Evolutionary conservation across 2,113 vertebrate species (phyloP).

Genomic region (Aphelocoma coerulescens): DNA sequence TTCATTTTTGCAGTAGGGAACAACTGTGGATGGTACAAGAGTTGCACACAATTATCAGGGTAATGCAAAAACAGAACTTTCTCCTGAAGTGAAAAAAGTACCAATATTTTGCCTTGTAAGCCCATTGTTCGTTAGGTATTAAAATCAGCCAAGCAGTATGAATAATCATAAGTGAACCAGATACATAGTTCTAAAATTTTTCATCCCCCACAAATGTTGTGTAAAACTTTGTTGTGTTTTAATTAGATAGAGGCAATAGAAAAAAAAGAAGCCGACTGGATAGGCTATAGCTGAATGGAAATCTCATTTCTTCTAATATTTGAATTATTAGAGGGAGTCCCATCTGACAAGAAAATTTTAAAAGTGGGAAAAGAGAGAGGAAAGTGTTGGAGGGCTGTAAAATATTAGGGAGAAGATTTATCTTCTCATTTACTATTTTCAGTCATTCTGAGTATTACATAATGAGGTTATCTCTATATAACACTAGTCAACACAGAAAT

Average conservation of each 20-base stretch:
- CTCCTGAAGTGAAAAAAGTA: not conserved
- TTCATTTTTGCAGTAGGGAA: not conserved
- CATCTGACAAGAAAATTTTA: conserved; percentile 1
- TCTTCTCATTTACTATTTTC: conserved; percentile 44
- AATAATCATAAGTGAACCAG: not conserved
- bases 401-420: not conserved
- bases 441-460: not conserved
- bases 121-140: not conserved
- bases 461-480: conserved; percentile 30
- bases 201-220: not conserved
- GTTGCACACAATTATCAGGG: not conserved
- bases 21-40: not conserved
- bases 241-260: not conserved
- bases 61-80: not conserved
- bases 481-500: conserved; percentile 17
- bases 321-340: not conserved
- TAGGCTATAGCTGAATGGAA: not conserved
- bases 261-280: not conserved
- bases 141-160: not conserved
- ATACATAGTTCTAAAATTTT: not conserved
- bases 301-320: not conserved
- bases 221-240: not conserved
- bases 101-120: not conserved
- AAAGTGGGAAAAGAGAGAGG: not conserved
- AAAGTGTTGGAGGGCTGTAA: not conserved